These are phyloP conservation scores for Choristoneura fumiferana DNA, from an alignment of 1,140 invertebrate genomes.

Conservation along the genomic window DNA sequence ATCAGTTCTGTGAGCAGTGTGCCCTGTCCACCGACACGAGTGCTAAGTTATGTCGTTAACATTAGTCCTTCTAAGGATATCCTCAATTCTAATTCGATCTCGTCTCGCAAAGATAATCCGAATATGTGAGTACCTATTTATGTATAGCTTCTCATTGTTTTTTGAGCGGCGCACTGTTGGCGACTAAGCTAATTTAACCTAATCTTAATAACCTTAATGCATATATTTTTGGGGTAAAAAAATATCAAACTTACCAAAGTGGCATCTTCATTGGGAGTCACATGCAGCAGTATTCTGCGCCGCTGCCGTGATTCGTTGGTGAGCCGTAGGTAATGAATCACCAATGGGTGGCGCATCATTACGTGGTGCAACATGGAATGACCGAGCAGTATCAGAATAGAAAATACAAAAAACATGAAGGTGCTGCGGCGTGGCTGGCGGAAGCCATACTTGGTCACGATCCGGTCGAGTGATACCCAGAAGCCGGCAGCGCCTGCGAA, in stretches of 20 bases:
- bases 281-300: constrained; percentile 75
- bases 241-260: constrained; percentile 84
- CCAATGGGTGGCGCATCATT: constrained; percentile 88
- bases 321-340: constrained; percentile 88
- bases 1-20: no score
- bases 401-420: constrained; percentile 90
- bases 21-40: no score
- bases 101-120: no score
- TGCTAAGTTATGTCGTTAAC: no score
- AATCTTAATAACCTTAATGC: no score
- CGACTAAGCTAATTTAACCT: no score
- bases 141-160: no score
- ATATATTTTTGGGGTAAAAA: no score
- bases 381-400: constrained; percentile 84
- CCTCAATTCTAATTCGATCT: no score
- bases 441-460: constrained; percentile 87
- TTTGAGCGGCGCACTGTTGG: no score
- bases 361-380: constrained; percentile 88
- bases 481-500: constrained; percentile 89
- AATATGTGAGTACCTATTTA: no score
- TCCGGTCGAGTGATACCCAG: constrained; percentile 90
- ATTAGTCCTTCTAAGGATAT: no score
- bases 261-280: constrained; percentile 88
- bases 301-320: constrained; percentile 84
- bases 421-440: constrained; percentile 89